Base-by-base conservation (phyloP, 2,888 invertebrate genomes). In the Meiosimyza platycephala region DNA sequence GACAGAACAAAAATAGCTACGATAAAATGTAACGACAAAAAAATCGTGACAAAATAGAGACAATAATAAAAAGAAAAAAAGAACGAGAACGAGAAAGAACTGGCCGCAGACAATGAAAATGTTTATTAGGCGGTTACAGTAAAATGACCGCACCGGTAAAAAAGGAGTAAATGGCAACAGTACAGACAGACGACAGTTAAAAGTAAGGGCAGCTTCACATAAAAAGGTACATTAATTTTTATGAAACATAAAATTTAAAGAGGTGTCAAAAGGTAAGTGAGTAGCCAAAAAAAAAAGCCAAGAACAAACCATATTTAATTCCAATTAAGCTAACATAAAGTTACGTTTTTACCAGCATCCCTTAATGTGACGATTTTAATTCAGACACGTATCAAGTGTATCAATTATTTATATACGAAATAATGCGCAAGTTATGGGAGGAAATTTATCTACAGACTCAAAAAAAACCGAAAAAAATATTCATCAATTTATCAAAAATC, bases 21-120 rank as follows among this genome's bases (percentile, higher is more conserved):
- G 33, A 62, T 16, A 40, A 28, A 62, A 62, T 5, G 51, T 48
- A 40, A 40, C 40, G 64, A 64, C 18, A 59, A 16, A 22, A 59
- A 11, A 22, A 18, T 59, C 18, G 22, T 18, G 22, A 18, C 57
- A 6, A 59, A 40, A 40, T 40, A 40, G 40, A 9, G 22, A 59
- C 57, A 18, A 59, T 9, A 40, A 40, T 9, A 40, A 9, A 40
- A 40, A 6, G 40, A 40, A 2, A 40, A 5, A 40, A 40, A 40
- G 9, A 40, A 40, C 6, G 9, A 40, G 2, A 40, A 9, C 40
- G 9, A 40, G 40, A 9, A 40, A 40, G 4, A 40, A 9, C 9
- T 40, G 28, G 40, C 40, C 40, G 78, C 80, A 83, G 80, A 82
- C 82, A 79, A 79, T 81, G 81, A 81, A 82, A 81, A 81, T 80